Evolutionary conservation across 2,888 invertebrate species (phyloP).

Genomic region (Bellardia pandia): DNA sequence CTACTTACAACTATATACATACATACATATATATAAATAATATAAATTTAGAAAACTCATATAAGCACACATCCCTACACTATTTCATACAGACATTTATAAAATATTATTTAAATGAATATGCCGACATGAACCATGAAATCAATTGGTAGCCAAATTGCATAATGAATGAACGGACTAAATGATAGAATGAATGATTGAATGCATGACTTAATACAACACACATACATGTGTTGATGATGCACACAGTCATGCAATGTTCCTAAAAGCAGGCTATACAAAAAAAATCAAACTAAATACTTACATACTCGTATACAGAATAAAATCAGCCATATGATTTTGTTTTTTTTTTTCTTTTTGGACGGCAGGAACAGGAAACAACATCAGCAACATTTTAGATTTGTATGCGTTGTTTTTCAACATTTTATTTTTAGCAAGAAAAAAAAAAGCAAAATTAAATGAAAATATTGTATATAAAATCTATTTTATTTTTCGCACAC

Average conservation of each 20-base stretch:
- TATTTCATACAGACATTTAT: slow-evolving; percentile 30
- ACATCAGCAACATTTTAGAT: slow-evolving; percentile 68
- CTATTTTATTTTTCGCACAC: slow-evolving; percentile 50
- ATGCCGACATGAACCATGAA: slow-evolving; percentile 53
- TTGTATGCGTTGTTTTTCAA: slow-evolving; percentile 37
- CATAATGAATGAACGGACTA: slow-evolving; percentile 69
- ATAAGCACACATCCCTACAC: background rate
- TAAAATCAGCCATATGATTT: slow-evolving; percentile 22
- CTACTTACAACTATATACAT: too few species aligned
- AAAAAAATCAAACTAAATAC: slow-evolving; percentile 33
- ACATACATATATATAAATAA: background rate
- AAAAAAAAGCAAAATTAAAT: slow-evolving; percentile 1
- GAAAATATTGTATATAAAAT: slow-evolving; percentile 28
- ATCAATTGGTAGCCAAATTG: slow-evolving; percentile 71
- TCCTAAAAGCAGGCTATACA: slow-evolving; percentile 31
- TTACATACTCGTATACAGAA: background rate
- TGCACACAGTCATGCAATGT: slow-evolving; percentile 11
- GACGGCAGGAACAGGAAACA: slow-evolving; percentile 68
- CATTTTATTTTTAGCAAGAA: slow-evolving; percentile 38
- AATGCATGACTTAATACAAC: slow-evolving; percentile 30
- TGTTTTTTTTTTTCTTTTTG: background rate
- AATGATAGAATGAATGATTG: slow-evolving; percentile 49
- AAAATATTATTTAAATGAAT: slow-evolving; percentile 64
- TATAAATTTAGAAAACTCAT: background rate
- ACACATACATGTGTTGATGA: background rate